A percentile compares a stretch with the other conserved stretches of the same genome.
These are phyloP conservation scores for Euura saliciscinereae DNA, from an alignment of 1,140 invertebrate genomes.

Conservation along the genomic window DNA sequence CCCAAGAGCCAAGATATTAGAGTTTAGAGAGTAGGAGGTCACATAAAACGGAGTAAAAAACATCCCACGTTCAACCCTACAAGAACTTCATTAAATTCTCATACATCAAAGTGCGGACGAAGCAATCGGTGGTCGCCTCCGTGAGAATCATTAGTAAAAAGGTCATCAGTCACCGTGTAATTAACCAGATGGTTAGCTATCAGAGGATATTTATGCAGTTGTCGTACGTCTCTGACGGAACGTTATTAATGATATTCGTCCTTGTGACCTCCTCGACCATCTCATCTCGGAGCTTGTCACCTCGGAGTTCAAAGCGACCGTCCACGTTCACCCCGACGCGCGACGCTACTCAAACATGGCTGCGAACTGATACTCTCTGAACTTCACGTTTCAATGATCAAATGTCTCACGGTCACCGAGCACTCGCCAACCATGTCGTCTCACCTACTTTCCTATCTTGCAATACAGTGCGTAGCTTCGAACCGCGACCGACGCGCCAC, in stretches of 20 bases:
- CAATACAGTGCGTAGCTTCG: no score
- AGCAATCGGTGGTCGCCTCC: not conserved
- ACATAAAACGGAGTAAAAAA: no score
- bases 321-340: not conserved
- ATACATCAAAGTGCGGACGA: not conserved
- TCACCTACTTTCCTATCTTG: no score
- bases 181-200: constrained; percentile 29
- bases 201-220: constrained; percentile 33
- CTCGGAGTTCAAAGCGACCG: constrained; percentile 20
- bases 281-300: constrained; percentile 27
- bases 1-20: no score
- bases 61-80: no score
- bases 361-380: no score
- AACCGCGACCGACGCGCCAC: no score
- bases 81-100: constrained; percentile 1
- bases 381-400: no score
- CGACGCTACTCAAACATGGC: no score
- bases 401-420: no score
- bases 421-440: no score
- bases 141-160: not conserved
- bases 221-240: constrained; percentile 24
- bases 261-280: not conserved
- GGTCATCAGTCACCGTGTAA: constrained; percentile 32
- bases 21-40: no score
- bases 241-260: constrained; percentile 33